Conservation (phyloP, 2,888 invertebrate genomes). For the Salpingus planirostris region DNA sequence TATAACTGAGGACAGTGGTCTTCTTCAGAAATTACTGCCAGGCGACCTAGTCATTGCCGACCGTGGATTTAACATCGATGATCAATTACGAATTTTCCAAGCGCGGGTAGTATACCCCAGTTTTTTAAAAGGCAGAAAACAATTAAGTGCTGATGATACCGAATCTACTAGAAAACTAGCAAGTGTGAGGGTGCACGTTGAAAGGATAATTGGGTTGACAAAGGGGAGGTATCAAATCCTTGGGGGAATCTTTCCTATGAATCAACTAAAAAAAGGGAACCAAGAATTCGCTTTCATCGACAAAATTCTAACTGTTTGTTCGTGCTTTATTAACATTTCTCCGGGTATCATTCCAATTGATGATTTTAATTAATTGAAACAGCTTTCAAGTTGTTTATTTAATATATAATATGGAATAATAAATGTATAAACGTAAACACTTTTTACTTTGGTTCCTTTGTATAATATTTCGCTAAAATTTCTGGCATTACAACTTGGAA, state of each 20-base stretch:
- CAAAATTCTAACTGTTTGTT: background rate
- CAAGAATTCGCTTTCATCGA: too few species aligned
- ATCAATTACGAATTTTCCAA: constrained; percentile 10
- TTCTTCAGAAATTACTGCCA: constrained; percentile 9
- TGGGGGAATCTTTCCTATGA: constrained; percentile 1
- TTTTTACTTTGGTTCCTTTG: too few species aligned
- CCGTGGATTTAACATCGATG: constrained; percentile 11
- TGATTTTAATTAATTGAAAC: too few species aligned
- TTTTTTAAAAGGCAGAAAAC: constrained; percentile 18
- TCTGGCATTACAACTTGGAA: background rate
- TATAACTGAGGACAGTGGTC: constrained; percentile 6
- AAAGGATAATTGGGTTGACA: constrained; percentile 10
- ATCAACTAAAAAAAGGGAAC: constrained; percentile 1
- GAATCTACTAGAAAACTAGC: too few species aligned
- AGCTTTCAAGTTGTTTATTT: too few species aligned
- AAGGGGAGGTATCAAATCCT: constrained; percentile 4
- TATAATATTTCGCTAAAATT: background rate
- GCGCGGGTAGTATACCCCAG: constrained; percentile 15
- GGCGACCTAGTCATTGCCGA: constrained; percentile 5
- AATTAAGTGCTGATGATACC: constrained; percentile 16
- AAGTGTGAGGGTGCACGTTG: constrained; percentile 18
- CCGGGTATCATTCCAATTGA: background rate
- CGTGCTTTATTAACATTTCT: background rate
- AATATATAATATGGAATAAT: too few species aligned
- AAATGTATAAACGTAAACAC: too few species aligned